Evolutionary conservation across 2,797 vertebrate genomes (phyloP).

Genomic region (Phylloscopus collybita): DNA sequence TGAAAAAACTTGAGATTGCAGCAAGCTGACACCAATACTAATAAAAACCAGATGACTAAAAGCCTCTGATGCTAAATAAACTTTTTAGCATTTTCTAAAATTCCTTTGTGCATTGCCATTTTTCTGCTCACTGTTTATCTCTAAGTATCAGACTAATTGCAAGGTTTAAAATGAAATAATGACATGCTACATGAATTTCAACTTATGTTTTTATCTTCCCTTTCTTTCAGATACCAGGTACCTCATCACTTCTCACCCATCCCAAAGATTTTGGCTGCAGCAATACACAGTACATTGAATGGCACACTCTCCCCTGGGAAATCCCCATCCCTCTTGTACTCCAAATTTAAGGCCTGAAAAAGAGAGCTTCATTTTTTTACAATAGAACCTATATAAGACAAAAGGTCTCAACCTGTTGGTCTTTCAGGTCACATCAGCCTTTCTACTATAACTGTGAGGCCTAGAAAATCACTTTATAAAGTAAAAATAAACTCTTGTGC

Average conservation of each 20-base stretch:
- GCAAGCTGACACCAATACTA: neutral
- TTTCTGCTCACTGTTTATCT: neutral
- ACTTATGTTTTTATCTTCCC: neutral
- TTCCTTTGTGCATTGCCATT: neutral
- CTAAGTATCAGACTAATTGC: neutral
- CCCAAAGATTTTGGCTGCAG: slow-evolving; percentile 2
- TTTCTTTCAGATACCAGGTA: neutral
- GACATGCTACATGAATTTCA: neutral
- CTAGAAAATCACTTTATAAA: neutral
- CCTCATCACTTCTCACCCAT: neutral
- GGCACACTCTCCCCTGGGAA: neutral
- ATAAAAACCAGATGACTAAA: neutral
- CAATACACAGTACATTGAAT: neutral
- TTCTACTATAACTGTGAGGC: neutral
- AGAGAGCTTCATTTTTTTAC: neutral
- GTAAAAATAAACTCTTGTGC: neutral
- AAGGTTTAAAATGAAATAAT: neutral
- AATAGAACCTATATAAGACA: neutral
- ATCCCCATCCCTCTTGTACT: neutral
- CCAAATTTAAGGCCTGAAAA: neutral
- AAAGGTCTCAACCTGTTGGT: neutral
- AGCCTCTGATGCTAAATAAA: neutral
- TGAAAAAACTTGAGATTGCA: neutral
- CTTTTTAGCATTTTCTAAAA: neutral
- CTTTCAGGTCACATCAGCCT: neutral